Base-by-base conservation (phyloP, 2,888 invertebrate genomes). In the Lissocephala sabroskyi region DNA sequence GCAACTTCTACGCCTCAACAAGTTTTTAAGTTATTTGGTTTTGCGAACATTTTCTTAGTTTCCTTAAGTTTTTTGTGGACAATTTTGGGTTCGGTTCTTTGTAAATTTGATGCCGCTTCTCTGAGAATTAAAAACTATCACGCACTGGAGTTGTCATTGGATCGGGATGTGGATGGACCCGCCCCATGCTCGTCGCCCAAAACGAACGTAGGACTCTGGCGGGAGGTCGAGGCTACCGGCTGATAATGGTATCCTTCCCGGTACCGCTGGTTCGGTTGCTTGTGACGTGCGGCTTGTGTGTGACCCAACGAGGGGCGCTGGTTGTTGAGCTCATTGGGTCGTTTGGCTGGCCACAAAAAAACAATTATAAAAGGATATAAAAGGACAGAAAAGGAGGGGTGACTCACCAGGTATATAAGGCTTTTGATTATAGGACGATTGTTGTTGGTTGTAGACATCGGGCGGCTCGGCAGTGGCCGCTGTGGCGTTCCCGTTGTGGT, bases 161-260 rank as follows among this genome's bases (percentile, higher is more conserved):
- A 85, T 79, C 83, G 84, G 82, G 84, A 84, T 79, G 84, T 84
- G 81, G 84, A 83, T 83, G 84, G 84, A 80, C 83, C 84, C 70
- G 81, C 82, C 70, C 71, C 79, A 74, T 77, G 64, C 58, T 84
- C 82, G 67, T 83, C 83, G 71, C 82, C 84, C 70, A 85, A 62
- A 62, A 85, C 76, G 74, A 85, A 85, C 63, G 85, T 85, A 65
- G 85, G 85, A 79, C 85, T 85, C 79, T 87, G 86, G 83, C 86
- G 86, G 75, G 87, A 87, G 77, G 87, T 87, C 66, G 87, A 87
- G 78, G 84, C 84, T 67, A 84, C 82, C 66, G 84, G 84, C 76
- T 85, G 85, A 80, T 85, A 85, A 79, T 85, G 85, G 78, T 85
- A 85, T 71, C 85, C 85, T 80, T 85, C 84, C 74, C 85, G 83